Conservation (phyloP, 2,113 vertebrate genomes). For the Macheiramphus alcinus region DNA sequence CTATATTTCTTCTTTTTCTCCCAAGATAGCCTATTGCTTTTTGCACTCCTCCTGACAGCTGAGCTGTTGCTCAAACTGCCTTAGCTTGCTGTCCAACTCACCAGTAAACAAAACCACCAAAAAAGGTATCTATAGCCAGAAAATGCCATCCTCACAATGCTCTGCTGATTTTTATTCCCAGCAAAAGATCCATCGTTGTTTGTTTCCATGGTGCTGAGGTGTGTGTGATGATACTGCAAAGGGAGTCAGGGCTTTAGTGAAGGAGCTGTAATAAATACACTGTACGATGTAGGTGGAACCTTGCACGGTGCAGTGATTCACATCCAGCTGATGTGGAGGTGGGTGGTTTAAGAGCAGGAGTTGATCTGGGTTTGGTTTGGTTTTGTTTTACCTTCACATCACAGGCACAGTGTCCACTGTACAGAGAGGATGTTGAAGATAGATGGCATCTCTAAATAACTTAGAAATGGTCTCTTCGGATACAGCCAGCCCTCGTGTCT, state of each 20-base stretch:
- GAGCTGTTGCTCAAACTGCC: not conserved
- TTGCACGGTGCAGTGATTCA: not conserved
- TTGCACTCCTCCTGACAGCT: not conserved
- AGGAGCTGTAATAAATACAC: not conserved
- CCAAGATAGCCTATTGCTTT: not conserved
- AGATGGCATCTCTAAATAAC: not conserved
- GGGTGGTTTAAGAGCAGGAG: not conserved
- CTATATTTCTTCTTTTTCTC: not conserved
- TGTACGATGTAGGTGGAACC: not conserved
- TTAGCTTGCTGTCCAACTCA: not conserved
- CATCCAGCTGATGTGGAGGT: not conserved
- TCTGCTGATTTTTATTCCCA: not conserved
- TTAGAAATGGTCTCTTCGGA: not conserved
- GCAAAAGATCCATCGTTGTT: not conserved
- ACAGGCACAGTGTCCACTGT: not conserved
- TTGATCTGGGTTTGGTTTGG: not conserved
- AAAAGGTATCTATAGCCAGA: not conserved
- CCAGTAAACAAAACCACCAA: not conserved
- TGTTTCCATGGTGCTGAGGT: slow-evolving; percentile 14
- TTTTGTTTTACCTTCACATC: not conserved
- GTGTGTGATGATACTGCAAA: not conserved
- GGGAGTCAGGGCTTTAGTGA: not conserved
- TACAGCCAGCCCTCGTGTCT: not conserved
- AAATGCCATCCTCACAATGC: not conserved
- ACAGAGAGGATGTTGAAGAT: not conserved